A percentile compares a stretch with the other conserved stretches of the same genome.
phyloP scores from a whole-genome alignment of 2,888 invertebrate species.

The Zaprionus lineosus region DNA sequence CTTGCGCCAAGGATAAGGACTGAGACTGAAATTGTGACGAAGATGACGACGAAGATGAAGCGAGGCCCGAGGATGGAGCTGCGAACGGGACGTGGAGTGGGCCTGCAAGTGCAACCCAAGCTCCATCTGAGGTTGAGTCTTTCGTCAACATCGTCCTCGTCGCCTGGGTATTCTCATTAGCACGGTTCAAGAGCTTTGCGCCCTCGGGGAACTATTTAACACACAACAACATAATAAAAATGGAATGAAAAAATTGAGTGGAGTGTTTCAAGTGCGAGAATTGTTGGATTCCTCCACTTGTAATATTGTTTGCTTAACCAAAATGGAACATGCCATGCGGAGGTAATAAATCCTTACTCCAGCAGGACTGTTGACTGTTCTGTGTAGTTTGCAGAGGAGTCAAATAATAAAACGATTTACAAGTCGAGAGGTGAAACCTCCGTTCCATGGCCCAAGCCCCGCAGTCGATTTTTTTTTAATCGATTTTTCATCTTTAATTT shows the following conservation, averaged over 20 bases:
- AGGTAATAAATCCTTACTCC: neutral
- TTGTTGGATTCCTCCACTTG: conserved; percentile 26
- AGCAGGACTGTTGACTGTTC: too few species aligned
- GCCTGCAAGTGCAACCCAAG: too few species aligned
- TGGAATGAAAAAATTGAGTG: conserved; percentile 53
- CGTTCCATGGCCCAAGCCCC: too few species aligned
- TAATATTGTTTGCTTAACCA: conserved; percentile 3
- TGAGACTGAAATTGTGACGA: conserved; percentile 22
- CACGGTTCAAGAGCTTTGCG: conserved; percentile 77
- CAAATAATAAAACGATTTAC: too few species aligned
- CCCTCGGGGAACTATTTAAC: conserved; percentile 80
- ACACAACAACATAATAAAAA: conserved; percentile 46
- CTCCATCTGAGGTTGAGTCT: conserved; percentile 27
- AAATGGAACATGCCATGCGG: conserved; percentile 19
- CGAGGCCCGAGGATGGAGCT: neutral
- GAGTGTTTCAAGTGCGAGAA: conserved; percentile 50
- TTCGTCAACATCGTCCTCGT: conserved; percentile 45
- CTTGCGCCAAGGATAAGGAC: conserved; percentile 2
- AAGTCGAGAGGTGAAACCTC: too few species aligned
- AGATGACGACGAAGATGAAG: conserved; percentile 13
- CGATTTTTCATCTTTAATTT: too few species aligned
- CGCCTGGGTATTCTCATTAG: conserved; percentile 77
- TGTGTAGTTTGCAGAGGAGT: too few species aligned
- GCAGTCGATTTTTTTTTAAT: too few species aligned
- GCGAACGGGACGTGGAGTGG: too few species aligned